These are phyloP conservation scores for Falco rusticolus DNA, from an alignment of 2,797 vertebrate species.

Conservation along the genomic window DNA sequence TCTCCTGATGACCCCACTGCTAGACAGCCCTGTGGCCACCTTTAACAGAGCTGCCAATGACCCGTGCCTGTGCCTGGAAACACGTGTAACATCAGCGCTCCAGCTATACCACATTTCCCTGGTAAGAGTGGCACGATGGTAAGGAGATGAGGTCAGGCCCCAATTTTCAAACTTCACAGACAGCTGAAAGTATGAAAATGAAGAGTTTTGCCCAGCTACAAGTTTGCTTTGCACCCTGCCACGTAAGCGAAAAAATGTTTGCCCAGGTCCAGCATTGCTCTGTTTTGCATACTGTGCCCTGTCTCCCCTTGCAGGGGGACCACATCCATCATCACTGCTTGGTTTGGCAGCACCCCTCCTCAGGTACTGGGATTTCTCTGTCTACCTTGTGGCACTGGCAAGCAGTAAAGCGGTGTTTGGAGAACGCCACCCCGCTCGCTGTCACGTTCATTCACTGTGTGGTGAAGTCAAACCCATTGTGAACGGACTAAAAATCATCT, in stretches of 20 bases:
- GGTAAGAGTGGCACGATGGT: not conserved
- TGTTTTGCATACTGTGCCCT: not conserved
- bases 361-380: not conserved
- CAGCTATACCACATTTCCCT: not conserved
- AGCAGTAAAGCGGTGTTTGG: not conserved
- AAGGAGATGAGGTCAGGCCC: not conserved
- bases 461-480: conserved; percentile 9
- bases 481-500: conserved; percentile 46
- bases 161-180: not conserved
- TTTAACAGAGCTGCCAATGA: not conserved
- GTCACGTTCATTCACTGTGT: not conserved
- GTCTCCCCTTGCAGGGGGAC: not conserved
- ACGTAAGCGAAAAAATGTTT: not conserved
- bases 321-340: not conserved
- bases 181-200: not conserved
- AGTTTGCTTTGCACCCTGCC: not conserved
- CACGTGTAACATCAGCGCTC: rapidly evolving
- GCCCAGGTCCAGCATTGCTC: not conserved
- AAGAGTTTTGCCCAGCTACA: not conserved
- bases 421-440: rapidly evolving
- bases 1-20: not conserved
- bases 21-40: not conserved
- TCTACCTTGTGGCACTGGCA: not conserved
- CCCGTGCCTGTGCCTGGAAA: not conserved
- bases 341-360: not conserved